Evolutionary conservation across 64 coral and sea anemone species (phyloP).

Genomic region (Stichodactyla mertensii): DNA sequence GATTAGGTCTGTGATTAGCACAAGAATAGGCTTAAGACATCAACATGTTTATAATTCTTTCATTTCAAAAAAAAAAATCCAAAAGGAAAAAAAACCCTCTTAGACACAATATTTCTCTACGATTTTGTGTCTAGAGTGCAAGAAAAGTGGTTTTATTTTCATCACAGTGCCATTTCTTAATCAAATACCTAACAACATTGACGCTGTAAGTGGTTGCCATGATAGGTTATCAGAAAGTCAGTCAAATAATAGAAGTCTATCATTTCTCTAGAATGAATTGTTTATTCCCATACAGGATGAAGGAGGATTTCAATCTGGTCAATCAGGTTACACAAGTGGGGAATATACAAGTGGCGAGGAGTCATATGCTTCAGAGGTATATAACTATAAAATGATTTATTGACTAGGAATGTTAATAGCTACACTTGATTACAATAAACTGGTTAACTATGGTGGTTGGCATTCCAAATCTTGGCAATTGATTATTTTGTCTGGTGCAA

Average conservation of each 20-base stretch:
- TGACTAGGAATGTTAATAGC: slow-evolving; percentile 1
- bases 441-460: not conserved
- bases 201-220: not conserved
- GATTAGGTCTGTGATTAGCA: no score
- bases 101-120: no score
- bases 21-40: no score
- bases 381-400: not conserved
- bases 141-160: no score
- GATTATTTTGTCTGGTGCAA: not conserved
- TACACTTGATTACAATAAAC: not conserved
- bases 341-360: slow-evolving; percentile 84
- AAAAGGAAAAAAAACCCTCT: no score
- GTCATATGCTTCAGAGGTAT: slow-evolving; percentile 72
- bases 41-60: no score
- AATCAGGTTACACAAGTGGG: slow-evolving; percentile 79
- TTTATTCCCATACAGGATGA: slow-evolving; percentile 47
- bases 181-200: not conserved
- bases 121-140: no score
- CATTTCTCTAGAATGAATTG: not conserved
- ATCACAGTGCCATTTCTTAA: not conserved
- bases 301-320: slow-evolving; percentile 63
- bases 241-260: not conserved
- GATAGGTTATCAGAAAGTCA: not conserved
- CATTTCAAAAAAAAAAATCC: no score
- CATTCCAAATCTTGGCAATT: not conserved